Conservation (phyloP, 2,888 invertebrate species). For the Himalopsyche kuldschensis region DNA sequence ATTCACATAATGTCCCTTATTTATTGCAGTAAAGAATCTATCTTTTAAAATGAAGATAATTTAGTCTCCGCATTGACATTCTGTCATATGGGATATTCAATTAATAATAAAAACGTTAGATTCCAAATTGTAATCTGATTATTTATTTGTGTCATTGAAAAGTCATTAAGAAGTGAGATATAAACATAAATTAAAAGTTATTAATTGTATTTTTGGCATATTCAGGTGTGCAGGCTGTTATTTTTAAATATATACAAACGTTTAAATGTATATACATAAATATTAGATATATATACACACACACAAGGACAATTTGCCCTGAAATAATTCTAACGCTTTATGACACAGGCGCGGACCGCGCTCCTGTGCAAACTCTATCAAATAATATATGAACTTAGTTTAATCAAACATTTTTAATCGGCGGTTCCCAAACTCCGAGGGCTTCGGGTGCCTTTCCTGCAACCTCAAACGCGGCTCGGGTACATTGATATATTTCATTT, state of each 20-base stretch:
- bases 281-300: constrained; percentile 38
- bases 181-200: neutral
- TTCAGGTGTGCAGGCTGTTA: neutral
- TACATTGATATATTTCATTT: neutral
- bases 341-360: constrained; percentile 49
- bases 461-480: neutral
- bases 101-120: neutral
- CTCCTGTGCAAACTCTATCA: constrained; percentile 17
- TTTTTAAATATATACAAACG: constrained; percentile 36
- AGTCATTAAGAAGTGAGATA: neutral
- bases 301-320: constrained; percentile 40
- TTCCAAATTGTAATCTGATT: neutral
- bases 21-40: no score
- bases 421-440: neutral
- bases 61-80: no score
- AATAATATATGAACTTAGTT: neutral
- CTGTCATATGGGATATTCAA: no score
- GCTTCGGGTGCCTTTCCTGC: neutral
- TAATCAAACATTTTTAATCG: neutral
- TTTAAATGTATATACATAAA: constrained; percentile 23
- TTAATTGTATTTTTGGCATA: neutral
- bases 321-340: constrained; percentile 58
- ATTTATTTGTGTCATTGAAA: neutral
- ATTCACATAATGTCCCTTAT: no score
- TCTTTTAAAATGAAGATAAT: no score